phyloP scores from a whole-genome alignment of 2,797 vertebrate species.

The Pseudomugil tenellus region DNA sequence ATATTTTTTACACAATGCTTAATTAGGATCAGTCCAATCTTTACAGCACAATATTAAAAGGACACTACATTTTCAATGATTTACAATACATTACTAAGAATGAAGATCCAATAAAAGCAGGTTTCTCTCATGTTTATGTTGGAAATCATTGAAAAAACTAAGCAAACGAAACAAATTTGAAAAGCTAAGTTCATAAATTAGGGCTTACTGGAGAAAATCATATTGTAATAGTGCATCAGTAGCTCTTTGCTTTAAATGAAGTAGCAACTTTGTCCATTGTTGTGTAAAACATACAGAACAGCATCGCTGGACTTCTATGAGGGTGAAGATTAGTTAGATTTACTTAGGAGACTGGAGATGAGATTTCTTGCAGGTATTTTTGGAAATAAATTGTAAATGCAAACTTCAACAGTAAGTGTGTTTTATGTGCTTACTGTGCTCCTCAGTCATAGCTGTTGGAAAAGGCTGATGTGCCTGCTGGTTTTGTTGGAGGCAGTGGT shows the following conservation, averaged over 20 bases:
- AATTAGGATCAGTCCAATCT: not conserved
- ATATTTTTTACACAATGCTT: not conserved
- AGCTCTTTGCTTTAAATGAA: conserved; percentile 30
- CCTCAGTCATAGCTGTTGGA: conserved; percentile 11
- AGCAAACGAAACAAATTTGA: not conserved
- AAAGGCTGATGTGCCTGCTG: conserved; percentile 53
- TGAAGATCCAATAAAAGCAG: not conserved
- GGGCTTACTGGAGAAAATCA: not conserved
- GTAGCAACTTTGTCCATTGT: conserved; percentile 39
- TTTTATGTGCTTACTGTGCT: not conserved
- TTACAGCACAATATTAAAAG: not conserved
- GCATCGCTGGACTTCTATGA: conserved; percentile 12
- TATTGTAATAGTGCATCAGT: conserved; percentile 2
- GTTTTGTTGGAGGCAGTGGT: conserved; percentile 19
- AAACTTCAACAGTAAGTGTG: not conserved
- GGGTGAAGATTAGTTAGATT: not conserved
- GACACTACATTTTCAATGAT: not conserved
- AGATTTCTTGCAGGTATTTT: conserved; percentile 25
- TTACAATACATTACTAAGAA: not conserved
- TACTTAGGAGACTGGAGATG: conserved; percentile 17
- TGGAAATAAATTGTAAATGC: conserved; percentile 21
- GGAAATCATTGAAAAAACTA: too few species aligned
- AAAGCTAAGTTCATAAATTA: not conserved
- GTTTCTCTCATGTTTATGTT: not conserved
- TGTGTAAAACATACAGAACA: conserved; percentile 18